Evolutionary conservation across 2,888 invertebrate species (phyloP).

Genomic region (Opisthograptis luteolata): DNA sequence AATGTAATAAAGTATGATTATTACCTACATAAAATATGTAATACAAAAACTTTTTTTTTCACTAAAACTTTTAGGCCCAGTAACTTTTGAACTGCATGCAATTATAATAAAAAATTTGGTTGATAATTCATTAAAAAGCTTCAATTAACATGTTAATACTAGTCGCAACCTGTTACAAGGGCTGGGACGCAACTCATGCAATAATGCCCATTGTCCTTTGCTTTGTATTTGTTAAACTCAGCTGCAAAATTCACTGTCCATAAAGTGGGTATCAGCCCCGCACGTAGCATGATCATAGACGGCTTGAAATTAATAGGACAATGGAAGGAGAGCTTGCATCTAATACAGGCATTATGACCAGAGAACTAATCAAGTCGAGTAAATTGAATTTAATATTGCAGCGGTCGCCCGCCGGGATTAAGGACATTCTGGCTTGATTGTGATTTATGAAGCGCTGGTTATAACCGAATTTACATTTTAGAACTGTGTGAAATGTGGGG

Average conservation of each 20-base stretch:
- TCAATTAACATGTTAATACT: too few species aligned
- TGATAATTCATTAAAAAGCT: too few species aligned
- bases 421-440: conserved; percentile 46
- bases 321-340: conserved; percentile 53
- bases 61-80: too few species aligned
- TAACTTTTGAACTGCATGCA: too few species aligned
- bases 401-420: conserved; percentile 45
- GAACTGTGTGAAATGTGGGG: conserved; percentile 7
- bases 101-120: too few species aligned
- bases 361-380: conserved; percentile 73
- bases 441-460: conserved; percentile 43
- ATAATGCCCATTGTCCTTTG: too few species aligned
- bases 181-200: too few species aligned
- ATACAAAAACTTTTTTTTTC: too few species aligned
- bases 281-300: conserved; percentile 21
- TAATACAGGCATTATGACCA: conserved; percentile 60
- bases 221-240: too few species aligned
- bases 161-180: too few species aligned
- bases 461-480: conserved; percentile 28
- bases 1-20: too few species aligned
- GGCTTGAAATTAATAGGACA: conserved; percentile 48
- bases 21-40: too few species aligned
- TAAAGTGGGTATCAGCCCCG: background rate
- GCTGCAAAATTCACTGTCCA: conserved; percentile 11
- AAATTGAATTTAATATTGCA: conserved; percentile 79